Evolutionary conservation across 2,113 vertebrate genomes (phyloP).

Genomic region (Sorex araneus): DNA sequence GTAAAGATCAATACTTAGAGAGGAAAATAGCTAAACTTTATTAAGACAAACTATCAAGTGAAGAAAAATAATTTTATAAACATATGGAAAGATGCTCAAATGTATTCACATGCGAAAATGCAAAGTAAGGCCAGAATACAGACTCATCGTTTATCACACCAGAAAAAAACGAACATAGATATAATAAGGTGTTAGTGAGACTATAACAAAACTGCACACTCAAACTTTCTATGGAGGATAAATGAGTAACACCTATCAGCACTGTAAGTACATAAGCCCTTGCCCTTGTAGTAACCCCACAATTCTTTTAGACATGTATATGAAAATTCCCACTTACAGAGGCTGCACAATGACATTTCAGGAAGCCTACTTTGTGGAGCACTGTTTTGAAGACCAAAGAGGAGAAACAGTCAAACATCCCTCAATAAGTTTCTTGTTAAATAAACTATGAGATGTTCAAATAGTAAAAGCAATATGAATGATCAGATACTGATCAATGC

Average conservation of each 20-base stretch:
- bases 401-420: background rate
- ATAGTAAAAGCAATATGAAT: background rate
- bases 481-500: background rate
- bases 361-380: background rate
- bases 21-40: background rate
- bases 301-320: background rate
- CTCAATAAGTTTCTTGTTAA: slow-evolving; percentile 16
- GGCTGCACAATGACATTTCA: background rate
- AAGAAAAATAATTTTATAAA: background rate
- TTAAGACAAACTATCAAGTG: background rate
- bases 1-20: background rate
- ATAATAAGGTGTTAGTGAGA: background rate
- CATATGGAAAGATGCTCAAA: background rate
- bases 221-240: background rate
- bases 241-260: background rate
- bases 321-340: background rate
- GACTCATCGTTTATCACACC: background rate
- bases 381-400: slow-evolving; percentile 9
- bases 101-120: background rate
- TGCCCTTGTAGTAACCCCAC: background rate
- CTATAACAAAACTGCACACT: background rate
- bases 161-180: background rate
- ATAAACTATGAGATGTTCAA: slow-evolving; percentile 10
- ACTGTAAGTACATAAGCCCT: background rate
- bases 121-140: background rate